Evolutionary conservation across 2,888 invertebrate species (phyloP), one percentile per base, ranked within the genome.

Genomic region (Strigamia transsilvanica): DNA sequence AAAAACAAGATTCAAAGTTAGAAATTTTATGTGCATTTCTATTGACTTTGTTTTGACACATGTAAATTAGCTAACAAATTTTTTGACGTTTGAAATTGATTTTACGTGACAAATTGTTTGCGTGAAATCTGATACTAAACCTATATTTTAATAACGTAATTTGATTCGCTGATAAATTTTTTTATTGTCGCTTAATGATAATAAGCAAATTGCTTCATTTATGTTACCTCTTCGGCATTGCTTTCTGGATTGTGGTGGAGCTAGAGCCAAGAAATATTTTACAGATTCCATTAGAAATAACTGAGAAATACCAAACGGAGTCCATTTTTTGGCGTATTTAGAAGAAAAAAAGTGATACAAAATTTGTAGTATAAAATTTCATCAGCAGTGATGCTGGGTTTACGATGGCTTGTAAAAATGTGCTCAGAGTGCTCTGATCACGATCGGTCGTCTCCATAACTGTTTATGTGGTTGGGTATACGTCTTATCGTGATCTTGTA

Each of bases 111-210:
- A 56, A 56, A 56, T 18, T 56, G 56, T 56, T 56, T n/a, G 56
- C 56, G 56, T 56, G 56, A 56, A 56, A 56, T 56, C 56, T 18
- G 18, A 56, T 56, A 56, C 56, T 56, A 56, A 56, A 56, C 18
- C n/a, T 18, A 18, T 18, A 9, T 9, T 56, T 56, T 56, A 18
- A 56, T 18, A 18, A 56, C 1, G 56, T 18, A 56, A 56, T 56
- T 56, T 56, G 56, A 56, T 56, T 56, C 18, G n/a, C 21, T 56
- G 18, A 56, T 56, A 18, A 9, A 4, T 18, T 18, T 18, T 56
- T 56, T n/a, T 56, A n/a, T 56, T 56, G n/a, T 56, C 9, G 9
- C 56, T 6, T 38, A 38, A 38, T 38, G 21, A n/a, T 56, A 56
- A 56, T 56, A 56, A 56, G 18, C 56, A 56, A 56, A 56, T 56